These are phyloP conservation scores for Bombyx mori DNA, from an alignment of 1,140 invertebrate species.

Conservation along the genomic window ASM3026992v2 NC_085112.1:16501501-16502000, in stretches of 20 bases:
- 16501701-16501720: constrained; percentile 82
- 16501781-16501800: constrained; percentile 79
- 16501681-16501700: constrained; percentile 86
- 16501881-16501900: too few species aligned
- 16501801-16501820: constrained; percentile 28
- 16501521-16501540: too few species aligned
- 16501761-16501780: constrained; percentile 78
- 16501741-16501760: constrained; percentile 78
- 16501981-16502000: not conserved
- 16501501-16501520: not conserved
- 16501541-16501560: not conserved
- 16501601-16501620: constrained; percentile 69
- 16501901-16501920: too few species aligned
- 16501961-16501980: too few species aligned
- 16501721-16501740: constrained; percentile 75
- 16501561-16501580: too few species aligned
- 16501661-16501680: constrained; percentile 80
- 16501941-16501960: too few species aligned
- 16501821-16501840: not conserved
- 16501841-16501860: too few species aligned
- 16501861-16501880: too few species aligned
- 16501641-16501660: constrained; percentile 89
- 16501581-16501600: too few species aligned
- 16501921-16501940: too few species aligned
- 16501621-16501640: constrained; percentile 91